Conservation (phyloP, 2,888 invertebrate species). For the Aphodius sticticus region DNA sequence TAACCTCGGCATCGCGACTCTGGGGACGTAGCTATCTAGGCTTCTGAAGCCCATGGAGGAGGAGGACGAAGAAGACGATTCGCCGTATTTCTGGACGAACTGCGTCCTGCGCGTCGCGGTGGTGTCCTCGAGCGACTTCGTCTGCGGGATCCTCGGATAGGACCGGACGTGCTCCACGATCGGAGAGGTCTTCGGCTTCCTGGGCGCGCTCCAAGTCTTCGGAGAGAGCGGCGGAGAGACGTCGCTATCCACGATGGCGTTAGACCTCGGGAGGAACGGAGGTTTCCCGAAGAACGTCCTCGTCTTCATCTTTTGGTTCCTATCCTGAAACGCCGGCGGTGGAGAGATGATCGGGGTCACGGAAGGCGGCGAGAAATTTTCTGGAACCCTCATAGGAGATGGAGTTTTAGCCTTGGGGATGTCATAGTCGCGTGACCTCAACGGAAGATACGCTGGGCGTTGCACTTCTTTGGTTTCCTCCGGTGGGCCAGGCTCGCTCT, state of each 20-base stretch:
- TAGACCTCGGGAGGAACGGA: slow-evolving; percentile 64
- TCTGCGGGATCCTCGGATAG: slow-evolving; percentile 60
- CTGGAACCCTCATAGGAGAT: slow-evolving; percentile 53
- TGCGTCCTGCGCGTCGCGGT: slow-evolving; percentile 65
- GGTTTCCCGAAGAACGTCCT: slow-evolving; percentile 60
- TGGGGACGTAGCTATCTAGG: slow-evolving; percentile 65
- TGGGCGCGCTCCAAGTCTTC: slow-evolving; percentile 47
- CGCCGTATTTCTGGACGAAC: slow-evolving; percentile 65
- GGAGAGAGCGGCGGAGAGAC: slow-evolving; percentile 65
- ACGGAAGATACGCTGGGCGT: slow-evolving; percentile 56
- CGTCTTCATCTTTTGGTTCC: slow-evolving; percentile 46
- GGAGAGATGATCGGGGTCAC: slow-evolving; percentile 75
- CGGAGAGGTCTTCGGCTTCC: slow-evolving; percentile 46
- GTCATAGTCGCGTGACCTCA: slow-evolving; percentile 56
- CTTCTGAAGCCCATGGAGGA: slow-evolving; percentile 71
- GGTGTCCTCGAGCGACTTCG: slow-evolving; percentile 65
- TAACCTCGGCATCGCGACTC: slow-evolving; percentile 59
- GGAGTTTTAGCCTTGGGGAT: slow-evolving; percentile 53
- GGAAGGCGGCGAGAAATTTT: slow-evolving; percentile 68
- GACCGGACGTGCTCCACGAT: slow-evolving; percentile 33
- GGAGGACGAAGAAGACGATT: slow-evolving; percentile 65
- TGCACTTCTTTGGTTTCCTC: slow-evolving; percentile 45
- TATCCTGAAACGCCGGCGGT: slow-evolving; percentile 74
- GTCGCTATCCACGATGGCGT: slow-evolving; percentile 65
- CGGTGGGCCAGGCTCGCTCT: slow-evolving; percentile 54